Evolutionary conservation across 2,113 vertebrate genomes (phyloP), one percentile per base, ranked within the genome.

Genomic region (Lophura nycthemera): DNA sequence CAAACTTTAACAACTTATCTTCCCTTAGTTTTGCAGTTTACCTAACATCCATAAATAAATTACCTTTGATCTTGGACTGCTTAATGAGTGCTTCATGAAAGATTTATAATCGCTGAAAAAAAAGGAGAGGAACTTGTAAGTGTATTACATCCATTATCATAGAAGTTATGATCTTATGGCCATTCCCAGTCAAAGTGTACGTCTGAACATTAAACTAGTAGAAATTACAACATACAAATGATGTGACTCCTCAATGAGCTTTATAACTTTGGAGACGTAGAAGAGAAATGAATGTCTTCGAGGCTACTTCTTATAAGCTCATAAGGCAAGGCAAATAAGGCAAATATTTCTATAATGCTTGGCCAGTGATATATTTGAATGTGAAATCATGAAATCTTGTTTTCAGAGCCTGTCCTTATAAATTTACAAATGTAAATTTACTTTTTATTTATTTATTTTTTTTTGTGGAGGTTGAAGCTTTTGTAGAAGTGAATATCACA

Each of bases 21-120:
- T 79, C 12, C n/a, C 67, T 13, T 19, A 70, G 2, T 84, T 13
- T 92, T 74, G 36, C 27, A 73, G 64, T 25, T 87, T 83, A 20
- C 47, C 38, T 85, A 87, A 56, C 40, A 36, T 54, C 34, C 85
- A 89, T 54, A 93, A 80, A 90, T 78, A 75, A 92, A 90, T 85
- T 82, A 75, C 11, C 36, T 83, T 83, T 88, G 48, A 27, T 83
- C 71, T 89, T 11, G 11, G 15, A 92, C 5, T 47, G 10, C 88
- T 89, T 79, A 88, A 78, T 81, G 69, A 86, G 16, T 52, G 15
- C 14, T 77, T 89, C 78, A 65, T 71, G 57, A 74, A 88, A 92
- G 42, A 82, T 54, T 19, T 77, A 83, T 83, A 78, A 94, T 27
- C 25, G 43, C 27, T 48, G 64, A 45, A 92, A 91, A 89, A 89